Percentiles rank a stretch among this genome's conserved stretches.
phyloP scores from a whole-genome alignment of 2,113 vertebrate species.

The Anolis sagrei region DNA sequence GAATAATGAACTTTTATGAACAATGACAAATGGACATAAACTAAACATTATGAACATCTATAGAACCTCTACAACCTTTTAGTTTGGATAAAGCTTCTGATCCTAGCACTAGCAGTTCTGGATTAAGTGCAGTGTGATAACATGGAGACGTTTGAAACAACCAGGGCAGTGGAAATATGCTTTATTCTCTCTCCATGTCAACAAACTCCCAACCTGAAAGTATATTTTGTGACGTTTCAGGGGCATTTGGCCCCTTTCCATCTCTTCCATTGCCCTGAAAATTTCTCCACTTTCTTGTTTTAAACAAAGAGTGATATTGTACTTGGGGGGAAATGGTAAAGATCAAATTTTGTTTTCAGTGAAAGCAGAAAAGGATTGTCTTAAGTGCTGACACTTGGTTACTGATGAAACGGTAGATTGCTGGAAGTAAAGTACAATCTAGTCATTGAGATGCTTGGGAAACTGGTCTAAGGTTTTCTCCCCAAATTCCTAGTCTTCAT shows the following conservation, averaged over 20 bases:
- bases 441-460: background rate
- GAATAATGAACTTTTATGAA: background rate
- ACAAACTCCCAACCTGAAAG: background rate
- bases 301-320: background rate
- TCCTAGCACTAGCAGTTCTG: background rate
- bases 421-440: slow-evolving; percentile 13
- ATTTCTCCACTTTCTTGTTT: background rate
- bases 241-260: background rate
- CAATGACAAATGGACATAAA: background rate
- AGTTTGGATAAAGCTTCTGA: background rate
- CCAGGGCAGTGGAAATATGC: background rate
- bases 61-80: background rate
- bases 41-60: background rate
- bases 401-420: slow-evolving; percentile 1
- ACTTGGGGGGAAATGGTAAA: background rate
- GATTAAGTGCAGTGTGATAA: background rate
- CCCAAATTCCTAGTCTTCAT: background rate
- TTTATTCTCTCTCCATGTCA: background rate
- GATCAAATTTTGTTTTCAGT: background rate
- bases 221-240: background rate
- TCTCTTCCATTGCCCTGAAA: background rate
- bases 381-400: slow-evolving; percentile 5
- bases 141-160: background rate
- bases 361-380: rapidly evolving
- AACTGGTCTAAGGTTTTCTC: background rate